Conservation (phyloP, 2,797 vertebrate genomes). For the Phrynocephalus vlangalii region DNA sequence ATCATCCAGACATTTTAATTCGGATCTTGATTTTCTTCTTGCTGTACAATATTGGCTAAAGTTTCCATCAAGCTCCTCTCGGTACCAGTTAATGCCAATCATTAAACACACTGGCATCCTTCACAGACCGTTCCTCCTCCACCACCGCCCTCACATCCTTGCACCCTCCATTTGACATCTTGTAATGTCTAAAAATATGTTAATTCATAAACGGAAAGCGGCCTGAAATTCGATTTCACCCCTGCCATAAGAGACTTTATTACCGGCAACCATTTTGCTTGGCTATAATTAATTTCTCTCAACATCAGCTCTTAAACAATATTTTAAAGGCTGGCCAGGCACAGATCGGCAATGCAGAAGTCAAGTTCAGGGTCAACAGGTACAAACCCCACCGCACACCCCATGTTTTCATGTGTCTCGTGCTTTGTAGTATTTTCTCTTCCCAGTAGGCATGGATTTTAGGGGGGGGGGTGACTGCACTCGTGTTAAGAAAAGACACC, state of each 20-base stretch:
- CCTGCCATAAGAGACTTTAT: conserved; percentile 29
- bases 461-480: neutral
- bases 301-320: conserved; percentile 14
- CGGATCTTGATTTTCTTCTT: conserved; percentile 36
- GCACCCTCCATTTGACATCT: conserved; percentile 13
- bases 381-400: neutral
- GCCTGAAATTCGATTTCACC: conserved; percentile 13
- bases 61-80: conserved; percentile 41
- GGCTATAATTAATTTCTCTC: conserved; percentile 42
- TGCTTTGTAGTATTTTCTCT: neutral
- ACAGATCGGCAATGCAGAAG: neutral
- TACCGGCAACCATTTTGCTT: conserved; percentile 30
- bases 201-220: conserved; percentile 38
- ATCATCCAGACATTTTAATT: conserved; percentile 52
- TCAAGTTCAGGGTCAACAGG: neutral
- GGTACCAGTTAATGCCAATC: conserved; percentile 23
- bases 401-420: neutral
- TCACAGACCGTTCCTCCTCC: no score
- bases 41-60: conserved; percentile 42
- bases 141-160: neutral
- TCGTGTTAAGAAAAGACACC: no score
- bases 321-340: neutral
- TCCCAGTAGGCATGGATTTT: neutral
- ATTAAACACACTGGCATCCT: conserved; percentile 17
- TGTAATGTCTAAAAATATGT: conserved; percentile 18